These are phyloP conservation scores for Colaptes auratus DNA, from an alignment of 2,113 vertebrate species.

Conservation along the genomic window DNA sequence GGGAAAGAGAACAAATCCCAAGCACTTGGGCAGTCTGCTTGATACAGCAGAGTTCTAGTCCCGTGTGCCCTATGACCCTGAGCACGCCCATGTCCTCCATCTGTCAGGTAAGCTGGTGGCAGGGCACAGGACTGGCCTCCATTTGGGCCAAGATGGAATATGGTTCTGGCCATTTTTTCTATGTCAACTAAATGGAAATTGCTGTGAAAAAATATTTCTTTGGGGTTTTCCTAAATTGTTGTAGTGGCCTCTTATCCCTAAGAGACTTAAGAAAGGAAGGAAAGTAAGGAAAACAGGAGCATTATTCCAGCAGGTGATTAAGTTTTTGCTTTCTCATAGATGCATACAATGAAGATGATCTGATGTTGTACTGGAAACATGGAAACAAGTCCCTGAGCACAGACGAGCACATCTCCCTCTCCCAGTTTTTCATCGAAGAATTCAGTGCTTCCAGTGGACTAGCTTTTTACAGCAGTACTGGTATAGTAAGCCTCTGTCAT, in stretches of 20 bases:
- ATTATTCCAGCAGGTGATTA: neutral
- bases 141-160: neutral
- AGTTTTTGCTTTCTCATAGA: constrained; percentile 75
- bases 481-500: constrained; percentile 61
- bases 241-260: neutral
- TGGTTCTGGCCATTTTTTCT: neutral
- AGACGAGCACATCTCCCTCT: constrained; percentile 88
- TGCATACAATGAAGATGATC: constrained; percentile 91
- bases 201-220: neutral
- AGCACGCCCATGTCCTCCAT: neutral
- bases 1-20: neutral
- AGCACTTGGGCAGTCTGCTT: neutral
- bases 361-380: constrained; percentile 93
- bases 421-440: constrained; percentile 92
- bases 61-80: neutral
- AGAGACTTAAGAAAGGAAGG: too few relatives aligned
- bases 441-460: constrained; percentile 90
- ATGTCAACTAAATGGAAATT: neutral
- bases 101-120: neutral
- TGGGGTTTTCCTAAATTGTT: neutral
- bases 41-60: neutral
- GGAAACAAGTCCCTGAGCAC: constrained; percentile 90
- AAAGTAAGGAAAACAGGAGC: neutral
- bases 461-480: constrained; percentile 93
- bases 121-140: neutral